Evolutionary conservation across 2,797 vertebrate species (phyloP).

Genomic region (Acanthiza pusilla): DNA sequence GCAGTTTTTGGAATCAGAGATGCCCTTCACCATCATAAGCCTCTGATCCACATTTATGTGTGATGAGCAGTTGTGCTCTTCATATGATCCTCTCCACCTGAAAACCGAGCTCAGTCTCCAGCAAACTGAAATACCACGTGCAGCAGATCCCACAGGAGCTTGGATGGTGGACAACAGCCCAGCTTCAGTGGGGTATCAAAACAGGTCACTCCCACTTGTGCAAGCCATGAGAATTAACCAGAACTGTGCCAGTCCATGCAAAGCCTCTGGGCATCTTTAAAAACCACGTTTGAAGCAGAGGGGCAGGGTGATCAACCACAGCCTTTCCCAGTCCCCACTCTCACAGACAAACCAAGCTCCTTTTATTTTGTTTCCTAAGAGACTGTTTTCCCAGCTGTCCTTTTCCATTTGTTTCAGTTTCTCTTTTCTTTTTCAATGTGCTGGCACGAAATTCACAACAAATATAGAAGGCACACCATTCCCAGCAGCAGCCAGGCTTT

Average conservation of each 20-base stretch:
- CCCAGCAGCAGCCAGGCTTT: background rate
- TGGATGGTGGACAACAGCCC: background rate
- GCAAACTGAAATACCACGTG: background rate
- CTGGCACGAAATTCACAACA: background rate
- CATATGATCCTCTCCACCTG: background rate
- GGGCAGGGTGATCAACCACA: background rate
- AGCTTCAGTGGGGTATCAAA: background rate
- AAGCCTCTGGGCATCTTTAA: background rate
- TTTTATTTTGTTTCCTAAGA: background rate
- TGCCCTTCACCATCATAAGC: background rate
- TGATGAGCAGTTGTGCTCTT: background rate
- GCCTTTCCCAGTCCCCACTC: background rate
- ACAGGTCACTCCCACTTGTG: background rate
- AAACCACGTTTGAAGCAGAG: fast-evolving
- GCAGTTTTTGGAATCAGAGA: background rate
- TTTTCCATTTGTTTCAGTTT: background rate
- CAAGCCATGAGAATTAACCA: background rate
- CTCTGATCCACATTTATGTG: background rate
- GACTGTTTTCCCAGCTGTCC: background rate
- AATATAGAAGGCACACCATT: background rate
- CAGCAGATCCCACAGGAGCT: background rate
- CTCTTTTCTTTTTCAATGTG: background rate
- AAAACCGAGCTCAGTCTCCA: background rate
- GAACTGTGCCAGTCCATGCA: background rate
- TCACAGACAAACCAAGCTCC: background rate